Conservation (phyloP, 2,797 vertebrate species). For the Tragelaphus eurycerus region DNA sequence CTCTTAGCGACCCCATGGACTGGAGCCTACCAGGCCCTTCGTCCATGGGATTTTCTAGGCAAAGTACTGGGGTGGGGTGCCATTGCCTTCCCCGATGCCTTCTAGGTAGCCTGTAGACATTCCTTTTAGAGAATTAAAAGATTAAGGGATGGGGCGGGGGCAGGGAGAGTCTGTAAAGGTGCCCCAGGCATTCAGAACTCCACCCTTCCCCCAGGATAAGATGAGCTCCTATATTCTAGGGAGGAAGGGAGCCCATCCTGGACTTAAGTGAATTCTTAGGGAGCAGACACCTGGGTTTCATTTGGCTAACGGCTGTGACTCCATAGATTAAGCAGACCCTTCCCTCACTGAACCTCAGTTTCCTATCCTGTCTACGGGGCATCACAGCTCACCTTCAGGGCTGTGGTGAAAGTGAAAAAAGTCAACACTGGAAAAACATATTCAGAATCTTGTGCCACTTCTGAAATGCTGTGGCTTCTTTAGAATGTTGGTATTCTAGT, state of each 20-base stretch:
- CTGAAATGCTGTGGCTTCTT: neutral
- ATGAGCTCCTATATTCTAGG: neutral
- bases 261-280: neutral
- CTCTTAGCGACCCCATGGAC: too few species aligned
- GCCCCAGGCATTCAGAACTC: neutral
- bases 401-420: neutral
- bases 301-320: neutral
- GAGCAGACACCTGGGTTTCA: neutral
- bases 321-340: neutral
- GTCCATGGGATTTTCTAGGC: too few species aligned
- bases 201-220: neutral
- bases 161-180: neutral
- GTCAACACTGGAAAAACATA: neutral
- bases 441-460: neutral
- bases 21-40: too few species aligned
- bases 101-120: neutral
- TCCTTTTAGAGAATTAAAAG: neutral
- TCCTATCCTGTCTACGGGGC: neutral
- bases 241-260: neutral
- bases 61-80: too few species aligned
- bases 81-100: neutral
- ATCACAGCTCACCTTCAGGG: neutral
- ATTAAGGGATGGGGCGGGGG: neutral
- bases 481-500: neutral
- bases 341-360: neutral